Percentiles rank a stretch among this genome's conserved stretches.
phyloP scores from a whole-genome alignment of 2,113 vertebrate species.

The Hyperopisus bebe region DNA sequence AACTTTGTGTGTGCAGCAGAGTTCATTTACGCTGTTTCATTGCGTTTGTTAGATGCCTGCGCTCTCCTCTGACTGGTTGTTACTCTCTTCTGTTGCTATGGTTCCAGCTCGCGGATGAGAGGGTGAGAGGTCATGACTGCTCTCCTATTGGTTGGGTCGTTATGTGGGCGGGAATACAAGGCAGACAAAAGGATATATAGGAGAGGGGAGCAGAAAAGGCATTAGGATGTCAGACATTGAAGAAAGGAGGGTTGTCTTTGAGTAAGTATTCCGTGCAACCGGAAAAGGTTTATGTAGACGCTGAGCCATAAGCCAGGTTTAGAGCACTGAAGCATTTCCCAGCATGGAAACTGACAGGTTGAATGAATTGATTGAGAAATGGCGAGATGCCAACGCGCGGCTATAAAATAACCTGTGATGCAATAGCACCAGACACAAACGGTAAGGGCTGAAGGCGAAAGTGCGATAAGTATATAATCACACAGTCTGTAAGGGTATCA shows the following conservation, averaged over 20 bases:
- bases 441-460: too few species aligned
- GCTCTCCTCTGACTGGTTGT: conserved; percentile 7
- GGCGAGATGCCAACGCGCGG: neutral
- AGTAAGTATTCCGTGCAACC: neutral
- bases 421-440: neutral
- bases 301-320: neutral
- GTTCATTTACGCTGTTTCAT: neutral
- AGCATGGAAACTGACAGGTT: neutral
- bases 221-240: neutral
- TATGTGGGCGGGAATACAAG: neutral
- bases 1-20: neutral
- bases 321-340: neutral
- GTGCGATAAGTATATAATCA: neutral
- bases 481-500: neutral
- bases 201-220: neutral
- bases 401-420: neutral
- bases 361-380: neutral
- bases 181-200: neutral
- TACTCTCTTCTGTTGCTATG: conserved; percentile 23
- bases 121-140: neutral
- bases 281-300: neutral
- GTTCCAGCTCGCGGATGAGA: conserved; percentile 3
- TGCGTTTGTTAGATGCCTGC: neutral
- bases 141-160: neutral
- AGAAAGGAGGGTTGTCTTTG: neutral